Evolutionary conservation across 1,140 invertebrate species (phyloP).

Genomic region (Pararge aegeria): DNA sequence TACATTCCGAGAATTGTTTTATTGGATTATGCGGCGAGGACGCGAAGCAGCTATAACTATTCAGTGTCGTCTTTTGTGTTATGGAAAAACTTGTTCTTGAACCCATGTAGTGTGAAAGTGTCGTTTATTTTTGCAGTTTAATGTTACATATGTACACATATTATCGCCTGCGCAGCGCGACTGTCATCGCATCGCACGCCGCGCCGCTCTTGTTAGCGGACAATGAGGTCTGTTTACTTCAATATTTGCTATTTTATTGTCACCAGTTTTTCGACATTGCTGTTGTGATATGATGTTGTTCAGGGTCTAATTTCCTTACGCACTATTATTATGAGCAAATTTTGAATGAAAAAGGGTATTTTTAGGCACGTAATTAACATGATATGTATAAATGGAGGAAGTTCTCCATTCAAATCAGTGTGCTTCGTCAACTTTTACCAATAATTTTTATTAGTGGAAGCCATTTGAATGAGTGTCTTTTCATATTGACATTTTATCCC

Average conservation of each 20-base stretch:
- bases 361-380: too few relatives aligned
- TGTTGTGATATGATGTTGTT: not conserved
- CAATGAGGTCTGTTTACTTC: constrained; percentile 46
- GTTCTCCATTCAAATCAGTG: too few relatives aligned
- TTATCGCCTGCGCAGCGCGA: constrained; percentile 61
- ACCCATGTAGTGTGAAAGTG: constrained; percentile 79
- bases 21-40: constrained; percentile 77
- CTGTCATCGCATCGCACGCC: constrained; percentile 56
- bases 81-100: constrained; percentile 80
- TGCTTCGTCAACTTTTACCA: too few relatives aligned
- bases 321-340: too few relatives aligned
- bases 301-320: too few relatives aligned
- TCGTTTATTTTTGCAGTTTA: constrained; percentile 79
- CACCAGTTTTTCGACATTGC: not conserved
- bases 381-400: too few relatives aligned
- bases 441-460: too few relatives aligned
- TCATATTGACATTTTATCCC: too few relatives aligned
- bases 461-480: too few relatives aligned
- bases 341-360: too few relatives aligned
- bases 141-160: constrained; percentile 80
- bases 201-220: constrained; percentile 56
- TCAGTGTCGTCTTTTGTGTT: constrained; percentile 79
- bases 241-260: constrained; percentile 30
- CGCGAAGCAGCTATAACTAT: constrained; percentile 79
- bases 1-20: constrained; percentile 77